Conservation (phyloP, 2,797 vertebrate genomes). For the Gastrophryne carolinensis region DNA sequence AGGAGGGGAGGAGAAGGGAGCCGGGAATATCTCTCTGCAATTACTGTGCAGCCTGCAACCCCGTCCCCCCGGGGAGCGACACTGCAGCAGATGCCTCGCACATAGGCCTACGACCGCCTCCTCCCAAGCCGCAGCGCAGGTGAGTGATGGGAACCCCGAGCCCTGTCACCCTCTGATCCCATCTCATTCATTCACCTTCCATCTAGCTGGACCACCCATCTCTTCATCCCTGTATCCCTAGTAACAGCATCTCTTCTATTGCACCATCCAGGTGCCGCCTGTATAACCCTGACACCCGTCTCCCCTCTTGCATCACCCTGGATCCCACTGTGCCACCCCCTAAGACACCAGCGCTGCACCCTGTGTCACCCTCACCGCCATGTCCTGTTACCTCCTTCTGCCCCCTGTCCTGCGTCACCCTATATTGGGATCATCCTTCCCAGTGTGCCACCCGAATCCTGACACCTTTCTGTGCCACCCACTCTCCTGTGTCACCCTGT, state of each 20-base stretch:
- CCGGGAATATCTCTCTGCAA: not conserved
- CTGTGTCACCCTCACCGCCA: no score
- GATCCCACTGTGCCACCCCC: not conserved
- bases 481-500: no score
- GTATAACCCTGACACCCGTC: not conserved
- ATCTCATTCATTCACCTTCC: no score
- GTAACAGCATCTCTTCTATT: no score
- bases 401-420: not conserved
- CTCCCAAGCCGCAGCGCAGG: conserved; percentile 4
- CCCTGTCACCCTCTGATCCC: not conserved
- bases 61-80: conserved; percentile 4
- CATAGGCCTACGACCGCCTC: not conserved
- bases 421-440: not conserved
- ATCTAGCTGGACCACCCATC: no score
- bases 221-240: no score
- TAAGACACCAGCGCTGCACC: no score
- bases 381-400: not conserved
- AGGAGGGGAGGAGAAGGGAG: not conserved
- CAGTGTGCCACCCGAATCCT: not conserved
- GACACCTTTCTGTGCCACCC: not conserved
- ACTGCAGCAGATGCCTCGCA: conserved; percentile 22
- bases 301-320: not conserved
- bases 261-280: no score
- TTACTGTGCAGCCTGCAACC: conserved; percentile 66
- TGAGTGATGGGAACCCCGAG: not conserved